Base-by-base conservation (phyloP, 2,113 vertebrate genomes). In the Enhydra lutris region DNA sequence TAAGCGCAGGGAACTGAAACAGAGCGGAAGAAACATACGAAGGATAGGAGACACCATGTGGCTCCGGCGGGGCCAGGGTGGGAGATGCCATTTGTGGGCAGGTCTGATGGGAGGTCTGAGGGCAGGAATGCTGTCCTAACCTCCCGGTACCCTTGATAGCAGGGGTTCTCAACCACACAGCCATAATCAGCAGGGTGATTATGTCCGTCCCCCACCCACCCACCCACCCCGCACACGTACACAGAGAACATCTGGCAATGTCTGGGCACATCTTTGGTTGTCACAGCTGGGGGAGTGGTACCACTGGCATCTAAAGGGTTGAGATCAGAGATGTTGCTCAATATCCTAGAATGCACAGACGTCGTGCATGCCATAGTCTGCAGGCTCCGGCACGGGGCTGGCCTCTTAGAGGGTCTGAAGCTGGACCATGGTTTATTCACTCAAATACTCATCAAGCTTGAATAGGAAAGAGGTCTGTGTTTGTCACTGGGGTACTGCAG, bases 341-440 rank as follows among this genome's bases (percentile, higher is more conserved):
- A 0, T 3, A 42, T 45, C 26, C 31, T 24, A 7, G 17, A 12
- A 0, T 42, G 21, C 17, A 24, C 29, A 36, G 34, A 34, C 23
- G 21, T 7, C 45, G 42, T 26, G 18, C 17, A 0, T 0, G 11
- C 34, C 59, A 4, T 39, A 18, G 34, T 47, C 21, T 36, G 18
- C 11, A 6, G 71, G 21, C 24, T 4, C 14, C 12, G 20, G 3
- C 47, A 0, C 0, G 1, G 74, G 12, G 9, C 50, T 63, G 78
- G 79, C 57, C 26, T 21, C 42, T 36, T 29, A 2, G 23, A 47
- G 24, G 39, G 2, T 42, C 67, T 71, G 14, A 67, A 24, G n/a
- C 20, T 8, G 15, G 6, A 7, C 3, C 5, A 0, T 34, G 50
- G 69, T 12, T 42, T 65, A 4, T 61, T 52, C 21, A 7, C 83